Base-by-base conservation (phyloP, 1,140 invertebrate genomes). In the Drosophila parabipectinata region DNA sequence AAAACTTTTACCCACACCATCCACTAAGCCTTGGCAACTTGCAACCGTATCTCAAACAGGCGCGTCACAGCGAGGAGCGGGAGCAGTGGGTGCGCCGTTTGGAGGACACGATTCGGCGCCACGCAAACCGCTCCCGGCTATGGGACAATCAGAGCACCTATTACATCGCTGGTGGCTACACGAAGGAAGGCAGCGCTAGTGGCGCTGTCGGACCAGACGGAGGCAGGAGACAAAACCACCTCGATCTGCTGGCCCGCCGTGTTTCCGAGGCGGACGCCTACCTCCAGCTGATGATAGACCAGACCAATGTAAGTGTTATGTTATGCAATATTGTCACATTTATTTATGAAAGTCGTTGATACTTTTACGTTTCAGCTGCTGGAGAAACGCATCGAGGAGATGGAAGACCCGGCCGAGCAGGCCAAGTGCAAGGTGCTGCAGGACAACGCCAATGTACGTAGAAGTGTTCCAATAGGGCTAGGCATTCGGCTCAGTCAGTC, bases 221-320 rank as follows among this genome's bases (percentile, higher is more conserved):
- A 77, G 66, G 85, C 55, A 93, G 92, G 88, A 82, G 72, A 47
- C 72, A 77, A 59, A 92, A 91, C 77, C 80, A 90, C 57, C 85
- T 92, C 63, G 87, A 92, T 75, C 64, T 89, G 60, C 97, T 99
- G 92, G 97, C 98, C 92, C 95, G 96, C 34, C 97, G 98, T 92
- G 95, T 99, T 32, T 94, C 97, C 1, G 98, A 99, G 93, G 97
- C 98, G 14, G 98, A 99, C 93, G 97, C 96, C 26, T 99, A 99
- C 93, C 94, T 99, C 45, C 98, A 99, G 93, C 94, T 99, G 55
- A 95, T 99, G 91, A 99, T 99, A 71, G 97, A 99, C 77, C 97
- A 99, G 92, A 96, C 97, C 74, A 95, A 95, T 89, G 94, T 96
- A 90, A 94, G 93, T 92, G 50, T 2, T 41, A 15, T 39, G 47